Base-by-base conservation (phyloP, 2,888 invertebrate genomes). In the Adineta ricciae region DNA sequence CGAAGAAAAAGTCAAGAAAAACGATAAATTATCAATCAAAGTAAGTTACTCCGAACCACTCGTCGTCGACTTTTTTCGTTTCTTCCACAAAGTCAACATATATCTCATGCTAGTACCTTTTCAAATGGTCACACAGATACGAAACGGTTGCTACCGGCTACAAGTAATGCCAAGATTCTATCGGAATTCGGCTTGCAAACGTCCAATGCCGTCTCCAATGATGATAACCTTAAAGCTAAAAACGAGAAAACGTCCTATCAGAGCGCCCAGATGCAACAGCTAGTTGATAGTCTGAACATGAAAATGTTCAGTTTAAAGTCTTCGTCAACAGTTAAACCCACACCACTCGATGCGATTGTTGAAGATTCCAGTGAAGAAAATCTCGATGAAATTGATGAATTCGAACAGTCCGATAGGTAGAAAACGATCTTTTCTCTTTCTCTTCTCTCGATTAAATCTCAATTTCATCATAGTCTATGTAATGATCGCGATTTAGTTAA, bases 281-380 rank as follows among this genome's bases (percentile, higher is more conserved):
- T 32, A 54, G 19, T 64, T 64, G 32, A 64, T 64, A 19, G 19
- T 64, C 16, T 32, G 19, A 32, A 64, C 32, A 16, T 32, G 32
- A 32, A 3, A 3, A 64, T 32, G 7, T 32, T 64, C 16, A 32
- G 32, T 64, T 32, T 32, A 64, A 64, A 64, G 7, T 19, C 64
- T 32, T 64, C 5, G 32, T n/a, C 32, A 32, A 32, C 14, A 32
- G 4, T 27, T 32, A 32, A 19, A 64, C 1, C 64, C 27, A 64
- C 64, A 32, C 64, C 14, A 32, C 19, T 64, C 27, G 78, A 78
- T 78, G 78, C 41, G 24, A 78, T 78, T 78, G 41, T 41, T 9
- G 78, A 78, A 78, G 78, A 78, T 78, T 78, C 78, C 24, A 78
- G n/a, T 41, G 78, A 78, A 78, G 78, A 64, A 64, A 27, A 64